Percentiles rank a stretch among this genome's conserved stretches.
These are phyloP conservation scores for Seriola aureovittata DNA, from an alignment of 2,113 vertebrate genomes.

Conservation along the genomic window DNA sequence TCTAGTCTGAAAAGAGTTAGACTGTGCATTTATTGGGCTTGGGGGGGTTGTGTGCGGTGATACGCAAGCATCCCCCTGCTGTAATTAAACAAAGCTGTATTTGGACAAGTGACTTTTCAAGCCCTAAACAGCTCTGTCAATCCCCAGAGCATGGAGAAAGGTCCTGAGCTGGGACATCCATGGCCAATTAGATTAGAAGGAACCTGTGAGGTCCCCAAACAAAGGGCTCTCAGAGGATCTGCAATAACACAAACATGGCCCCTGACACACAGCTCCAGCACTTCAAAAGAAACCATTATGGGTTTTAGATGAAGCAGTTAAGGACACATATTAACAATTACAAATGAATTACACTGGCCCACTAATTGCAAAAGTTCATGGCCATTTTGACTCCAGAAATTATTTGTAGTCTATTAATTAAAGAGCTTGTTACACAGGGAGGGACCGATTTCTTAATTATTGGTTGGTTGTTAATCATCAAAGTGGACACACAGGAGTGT, in stretches of 20 bases:
- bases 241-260: conserved; percentile 78
- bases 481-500: not conserved
- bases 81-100: conserved; percentile 83
- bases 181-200: conserved; percentile 71
- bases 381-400: conserved; percentile 7
- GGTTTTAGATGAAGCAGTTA: conserved; percentile 46
- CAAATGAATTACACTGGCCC: conserved; percentile 49
- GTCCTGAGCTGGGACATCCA: conserved; percentile 69
- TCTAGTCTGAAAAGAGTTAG: conserved; percentile 67
- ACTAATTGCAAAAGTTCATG: conserved; percentile 39
- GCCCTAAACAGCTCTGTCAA: conserved; percentile 70
- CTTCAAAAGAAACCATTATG: conserved; percentile 73
- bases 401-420: not conserved
- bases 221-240: conserved; percentile 74
- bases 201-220: conserved; percentile 78
- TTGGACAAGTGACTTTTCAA: conserved; percentile 76
- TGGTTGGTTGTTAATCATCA: conserved; percentile 8
- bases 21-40: conserved; percentile 60
- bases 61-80: conserved; percentile 68
- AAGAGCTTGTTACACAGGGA: not conserved
- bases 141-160: conserved; percentile 67
- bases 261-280: conserved; percentile 60
- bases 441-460: not conserved
- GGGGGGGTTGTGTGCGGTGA: conserved; percentile 60
- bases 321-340: conserved; percentile 48